Base-by-base conservation (phyloP, 2,113 vertebrate genomes). In the Petrocephalus zakoni region DNA sequence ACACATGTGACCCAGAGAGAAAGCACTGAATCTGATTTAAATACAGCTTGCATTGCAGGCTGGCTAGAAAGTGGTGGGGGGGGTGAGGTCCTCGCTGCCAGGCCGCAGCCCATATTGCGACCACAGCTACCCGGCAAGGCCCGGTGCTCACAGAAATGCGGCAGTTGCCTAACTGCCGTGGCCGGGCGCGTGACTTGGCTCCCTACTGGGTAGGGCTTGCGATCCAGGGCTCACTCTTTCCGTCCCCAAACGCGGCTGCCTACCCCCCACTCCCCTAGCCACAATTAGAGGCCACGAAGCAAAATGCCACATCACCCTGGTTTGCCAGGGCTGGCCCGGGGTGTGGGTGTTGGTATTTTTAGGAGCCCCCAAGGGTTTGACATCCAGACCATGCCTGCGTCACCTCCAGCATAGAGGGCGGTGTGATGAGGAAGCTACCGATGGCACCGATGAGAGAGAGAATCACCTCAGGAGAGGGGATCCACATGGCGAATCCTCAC, bases 81-180 rank as follows among this genome's bases (percentile, higher is more conserved):
- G 37, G 19, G 17, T 37, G 81, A 55, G 34, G 72, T 85, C 51
- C 22, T 49, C 82, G 51, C 21, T 51, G 34, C 42, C 22, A 22
- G 49, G 53, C 21, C 37, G 82, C 25, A n/a, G 7, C 85, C 78
- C 13, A 51, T 55, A 72, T 78, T 21, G n/a, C 52, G 51, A 17
- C 17, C 64, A 37, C 46, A 58, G 56, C 68, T 56, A 37, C 19
- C 25, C 89, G 75, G 83, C 56, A 56, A 75, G 68, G 90, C 85
- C 72, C 91, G 89, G 37, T 5, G 90, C 92, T 92, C 93, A 93
- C 92, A 92, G 91, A 90, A 94, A 92, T 92, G 94, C 51, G 90
- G 91, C 85, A 90, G 89, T 92, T 90, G 93, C 92, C 93, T 90
- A 87, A 91, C 64, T 88, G 92, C 90, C 94, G 94, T 90, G 92